Evolutionary conservation across 92 coral and sea anemone species (phyloP), one percentile per base, ranked within the genome.

Genomic region (Diadumene lineata): DNA sequence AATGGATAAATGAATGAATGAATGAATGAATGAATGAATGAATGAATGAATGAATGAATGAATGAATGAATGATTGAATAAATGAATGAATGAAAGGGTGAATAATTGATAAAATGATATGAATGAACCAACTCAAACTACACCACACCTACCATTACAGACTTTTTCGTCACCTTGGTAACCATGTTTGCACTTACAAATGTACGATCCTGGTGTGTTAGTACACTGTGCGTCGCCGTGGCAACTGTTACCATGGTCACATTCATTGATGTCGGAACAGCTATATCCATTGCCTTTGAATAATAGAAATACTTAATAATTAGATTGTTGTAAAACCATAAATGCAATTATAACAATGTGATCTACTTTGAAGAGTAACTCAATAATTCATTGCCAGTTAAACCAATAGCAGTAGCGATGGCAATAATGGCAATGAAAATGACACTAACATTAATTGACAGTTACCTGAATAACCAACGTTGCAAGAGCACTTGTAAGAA

Each of bases 401-500:
- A 53, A 53, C 10, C 26, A 53, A 3, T 23, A 2, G 4, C 60
- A 53, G n/a, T 13, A 53, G 50, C 19, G 17, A 66, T 66, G 0
- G n/a, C 51, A 32, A 17, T 19, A 38, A 19, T 24, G n/a, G 8
- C 29, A 21, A 6, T 15, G 13, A 50, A 24, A 17, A 19, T 61
- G 48, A 29, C 80, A 25, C 17, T 28, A 22, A 23, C 26, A 46
- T 43, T n/a, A 26, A 46, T 1, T 64, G 27, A 16, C 51, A 71
- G 32, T 66, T 23, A 28, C 74, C 65, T 16, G 10, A 7, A 43
- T 43, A 76, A 44, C 81, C 81, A 21, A 19, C 10, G 0, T 28
- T 24, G 23, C 81, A 76, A 15, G 17, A 27, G 50, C 81, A 76
- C n/a, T 34, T 56, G 34, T 76, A 65, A n/a, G 73, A 76, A 1